A percentile compares a stretch with the other conserved stretches of the same genome.
phyloP scores from a whole-genome alignment of 2,113 vertebrate species.

The Leptodactylus fuscus region DNA sequence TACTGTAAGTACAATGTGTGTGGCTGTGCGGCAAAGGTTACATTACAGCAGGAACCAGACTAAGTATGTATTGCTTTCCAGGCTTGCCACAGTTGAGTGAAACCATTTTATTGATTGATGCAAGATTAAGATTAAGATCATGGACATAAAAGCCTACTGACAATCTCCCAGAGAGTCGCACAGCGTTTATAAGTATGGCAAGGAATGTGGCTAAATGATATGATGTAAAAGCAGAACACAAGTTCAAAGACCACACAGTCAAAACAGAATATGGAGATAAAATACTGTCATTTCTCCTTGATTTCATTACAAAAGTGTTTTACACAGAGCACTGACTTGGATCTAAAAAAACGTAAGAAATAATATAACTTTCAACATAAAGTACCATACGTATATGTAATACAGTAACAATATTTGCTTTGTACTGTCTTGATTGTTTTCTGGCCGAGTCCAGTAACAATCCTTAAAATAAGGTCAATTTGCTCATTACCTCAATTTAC shows the following conservation, averaged over 20 bases:
- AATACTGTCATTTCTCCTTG: conserved; percentile 17
- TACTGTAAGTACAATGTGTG: conserved; percentile 42
- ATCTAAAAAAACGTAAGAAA: conserved; percentile 4
- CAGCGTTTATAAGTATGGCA: conserved; percentile 44
- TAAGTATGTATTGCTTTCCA: conserved; percentile 55
- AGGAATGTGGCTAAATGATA: conserved; percentile 56
- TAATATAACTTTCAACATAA: not conserved
- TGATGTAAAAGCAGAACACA: conserved; percentile 43
- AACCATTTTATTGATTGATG: conserved; percentile 59
- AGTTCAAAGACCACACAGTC: conserved; percentile 60
- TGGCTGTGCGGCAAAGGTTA: conserved; percentile 53
- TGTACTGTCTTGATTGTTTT: not conserved
- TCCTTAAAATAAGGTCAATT: conserved; percentile 36
- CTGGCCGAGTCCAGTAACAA: not conserved
- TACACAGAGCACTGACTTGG: not conserved
- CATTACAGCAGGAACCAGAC: conserved; percentile 48
- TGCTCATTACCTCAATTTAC: conserved; percentile 13
- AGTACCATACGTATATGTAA: not conserved
- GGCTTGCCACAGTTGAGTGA: conserved; percentile 56
- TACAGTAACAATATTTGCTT: not conserved
- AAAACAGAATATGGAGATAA: conserved; percentile 56
- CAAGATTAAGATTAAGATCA: conserved; percentile 57
- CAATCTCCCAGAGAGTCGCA: conserved; percentile 47
- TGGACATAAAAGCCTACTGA: conserved; percentile 59
- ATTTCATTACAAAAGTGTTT: not conserved